Conservation (phyloP, 1,140 invertebrate genomes). For the Dermatophagoides farinae region DNA sequence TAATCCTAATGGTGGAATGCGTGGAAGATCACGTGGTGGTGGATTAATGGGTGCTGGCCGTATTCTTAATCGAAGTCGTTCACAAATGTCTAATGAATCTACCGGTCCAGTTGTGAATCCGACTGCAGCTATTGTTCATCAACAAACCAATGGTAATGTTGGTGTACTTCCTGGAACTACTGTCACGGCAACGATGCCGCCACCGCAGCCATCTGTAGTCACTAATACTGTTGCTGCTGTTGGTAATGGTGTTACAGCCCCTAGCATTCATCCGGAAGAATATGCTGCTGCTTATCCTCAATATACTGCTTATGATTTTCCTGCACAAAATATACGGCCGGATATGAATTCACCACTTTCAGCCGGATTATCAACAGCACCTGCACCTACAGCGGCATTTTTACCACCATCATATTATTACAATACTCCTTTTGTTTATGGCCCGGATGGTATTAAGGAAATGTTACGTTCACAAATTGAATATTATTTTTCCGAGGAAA, state of each 20-base stretch:
- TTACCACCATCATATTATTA: not conserved
- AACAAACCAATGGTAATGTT: not conserved
- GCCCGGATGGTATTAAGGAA: conserved; percentile 4
- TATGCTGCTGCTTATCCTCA: not conserved
- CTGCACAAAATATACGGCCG: not conserved
- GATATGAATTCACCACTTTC: not conserved
- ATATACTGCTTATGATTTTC: not conserved
- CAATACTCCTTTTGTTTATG: conserved; percentile 3
- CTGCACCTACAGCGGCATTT: not conserved
- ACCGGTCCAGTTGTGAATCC: not conserved
- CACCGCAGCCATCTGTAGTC: not conserved
- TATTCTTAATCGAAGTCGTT: not conserved
- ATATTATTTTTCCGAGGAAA: conserved; percentile 97
- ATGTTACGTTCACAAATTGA: conserved; percentile 31
- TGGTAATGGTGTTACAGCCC: not conserved
- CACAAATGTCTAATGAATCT: not conserved
- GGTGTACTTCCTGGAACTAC: not conserved
- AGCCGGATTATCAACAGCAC: not conserved
- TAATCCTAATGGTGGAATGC: not conserved
- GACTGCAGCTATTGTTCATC: not conserved
- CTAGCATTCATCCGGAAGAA: not conserved
- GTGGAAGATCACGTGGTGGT: not conserved
- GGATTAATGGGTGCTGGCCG: not conserved
- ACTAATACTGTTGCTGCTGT: not conserved
- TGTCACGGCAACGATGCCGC: not conserved